These are phyloP conservation scores for Drosophila paranaensis DNA, from an alignment of 2,888 invertebrate species.

Conservation along the genomic window DNA sequence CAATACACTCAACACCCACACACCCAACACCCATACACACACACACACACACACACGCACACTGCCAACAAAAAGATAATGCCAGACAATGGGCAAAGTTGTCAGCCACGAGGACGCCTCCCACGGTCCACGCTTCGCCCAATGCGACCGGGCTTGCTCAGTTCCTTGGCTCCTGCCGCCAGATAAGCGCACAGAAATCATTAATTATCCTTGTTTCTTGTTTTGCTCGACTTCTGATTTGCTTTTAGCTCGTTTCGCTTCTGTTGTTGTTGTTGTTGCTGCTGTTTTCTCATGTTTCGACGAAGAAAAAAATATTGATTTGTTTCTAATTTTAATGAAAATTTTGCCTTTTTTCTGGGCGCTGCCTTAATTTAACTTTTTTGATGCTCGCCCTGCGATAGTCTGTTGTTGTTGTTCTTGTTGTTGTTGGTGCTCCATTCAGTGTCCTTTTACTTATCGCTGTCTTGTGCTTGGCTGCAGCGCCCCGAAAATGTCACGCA, in stretches of 20 bases:
- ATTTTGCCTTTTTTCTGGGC: conserved; percentile 57
- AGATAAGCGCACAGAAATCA: conserved; percentile 83
- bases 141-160: not conserved
- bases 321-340: conserved; percentile 80
- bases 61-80: conserved; percentile 77
- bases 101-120: conserved; percentile 41
- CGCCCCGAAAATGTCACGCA: conserved; percentile 71
- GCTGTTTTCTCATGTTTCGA: conserved; percentile 15
- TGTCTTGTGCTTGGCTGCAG: conserved; percentile 78
- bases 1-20: conserved; percentile 17
- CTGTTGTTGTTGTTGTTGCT: conserved; percentile 1
- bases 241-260: conserved; percentile 33
- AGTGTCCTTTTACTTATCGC: conserved; percentile 75
- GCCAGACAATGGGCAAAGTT: conserved; percentile 78
- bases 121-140: conserved; percentile 1
- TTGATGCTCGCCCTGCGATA: conserved; percentile 72
- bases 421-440: conserved; percentile 24
- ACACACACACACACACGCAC: conserved; percentile 17
- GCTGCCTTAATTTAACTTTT: conserved; percentile 76
- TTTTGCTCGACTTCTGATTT: conserved; percentile 80
- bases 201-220: conserved; percentile 84
- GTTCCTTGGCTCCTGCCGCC: conserved; percentile 38
- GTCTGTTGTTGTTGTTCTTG: conserved; percentile 42
- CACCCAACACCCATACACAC: conserved; percentile 41
- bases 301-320: conserved; percentile 72